Conservation (phyloP, 2,888 invertebrate species). For the Eristalis tenax region DNA sequence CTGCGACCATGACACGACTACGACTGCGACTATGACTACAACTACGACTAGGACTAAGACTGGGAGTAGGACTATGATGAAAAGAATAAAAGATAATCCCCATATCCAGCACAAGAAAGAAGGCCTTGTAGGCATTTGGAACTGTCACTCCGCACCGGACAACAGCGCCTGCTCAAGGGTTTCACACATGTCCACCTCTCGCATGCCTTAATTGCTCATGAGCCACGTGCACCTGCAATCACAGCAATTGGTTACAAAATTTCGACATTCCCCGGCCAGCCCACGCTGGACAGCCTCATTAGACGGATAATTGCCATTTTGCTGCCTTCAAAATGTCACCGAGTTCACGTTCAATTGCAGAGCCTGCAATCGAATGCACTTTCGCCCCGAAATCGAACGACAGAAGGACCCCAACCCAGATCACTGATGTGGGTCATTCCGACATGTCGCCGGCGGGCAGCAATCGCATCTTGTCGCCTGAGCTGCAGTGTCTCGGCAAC, state of each 20-base stretch:
- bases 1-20: too few relatives aligned
- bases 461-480: slow-evolving; percentile 44
- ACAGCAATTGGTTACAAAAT: neutral
- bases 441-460: slow-evolving; percentile 8
- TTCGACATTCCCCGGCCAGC: neutral
- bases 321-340: slow-evolving; percentile 8
- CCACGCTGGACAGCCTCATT: neutral
- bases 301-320: neutral
- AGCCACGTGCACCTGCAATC: neutral
- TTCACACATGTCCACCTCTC: neutral
- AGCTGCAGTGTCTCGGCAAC: slow-evolving; percentile 19
- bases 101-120: neutral
- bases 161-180: neutral
- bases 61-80: too few relatives aligned
- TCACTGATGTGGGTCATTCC: slow-evolving; percentile 46
- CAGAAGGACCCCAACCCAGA: slow-evolving; percentile 37
- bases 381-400: neutral
- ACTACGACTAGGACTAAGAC: too few relatives aligned
- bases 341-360: slow-evolving; percentile 1
- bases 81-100: too few relatives aligned
- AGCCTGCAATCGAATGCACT: slow-evolving; percentile 24
- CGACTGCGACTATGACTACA: too few relatives aligned
- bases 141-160: neutral
- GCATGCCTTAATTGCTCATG: neutral
- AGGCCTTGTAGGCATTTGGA: neutral